phyloP scores from a whole-genome alignment of 2,113 vertebrate genomes.

The Antechinus flavipes region DNA sequence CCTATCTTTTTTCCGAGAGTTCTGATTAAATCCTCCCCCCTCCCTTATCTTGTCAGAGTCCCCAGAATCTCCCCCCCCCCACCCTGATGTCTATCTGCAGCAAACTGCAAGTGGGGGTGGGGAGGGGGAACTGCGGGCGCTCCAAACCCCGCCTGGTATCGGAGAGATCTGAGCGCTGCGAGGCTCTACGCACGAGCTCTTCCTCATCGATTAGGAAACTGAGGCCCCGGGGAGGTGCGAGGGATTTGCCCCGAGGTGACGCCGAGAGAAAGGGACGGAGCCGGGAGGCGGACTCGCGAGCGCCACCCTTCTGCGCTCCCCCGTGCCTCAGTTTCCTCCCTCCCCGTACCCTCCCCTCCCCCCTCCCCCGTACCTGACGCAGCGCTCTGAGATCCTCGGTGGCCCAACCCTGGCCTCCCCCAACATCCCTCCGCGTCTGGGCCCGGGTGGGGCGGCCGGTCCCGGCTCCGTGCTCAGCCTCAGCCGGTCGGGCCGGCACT shows the following conservation, averaged over 20 bases:
- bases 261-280: no score
- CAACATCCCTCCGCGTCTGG: slow-evolving; percentile 44
- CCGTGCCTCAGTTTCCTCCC: slow-evolving; percentile 66
- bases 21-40: not conserved
- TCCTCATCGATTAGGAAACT: not conserved
- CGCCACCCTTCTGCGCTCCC: no score
- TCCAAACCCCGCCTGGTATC: not conserved
- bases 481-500: slow-evolving; percentile 20
- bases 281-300: no score
- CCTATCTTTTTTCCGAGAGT: not conserved
- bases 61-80: not conserved
- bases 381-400: slow-evolving; percentile 52
- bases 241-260: not conserved
- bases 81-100: slow-evolving; percentile 53
- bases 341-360: slow-evolving; percentile 64
- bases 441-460: not conserved
- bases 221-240: not conserved
- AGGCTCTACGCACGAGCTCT: not conserved
- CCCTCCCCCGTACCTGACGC: slow-evolving; percentile 42
- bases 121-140: slow-evolving; percentile 8
- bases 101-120: slow-evolving; percentile 63
- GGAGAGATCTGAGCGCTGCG: not conserved
- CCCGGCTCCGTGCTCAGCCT: slow-evolving; percentile 56
- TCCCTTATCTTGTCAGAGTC: not conserved
- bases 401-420: slow-evolving; percentile 63